A percentile compares a stretch with the other conserved stretches of the same genome.
These are phyloP conservation scores for Xerus rutilus DNA, from an alignment of 2,797 vertebrate species.

Conservation along the genomic window DNA sequence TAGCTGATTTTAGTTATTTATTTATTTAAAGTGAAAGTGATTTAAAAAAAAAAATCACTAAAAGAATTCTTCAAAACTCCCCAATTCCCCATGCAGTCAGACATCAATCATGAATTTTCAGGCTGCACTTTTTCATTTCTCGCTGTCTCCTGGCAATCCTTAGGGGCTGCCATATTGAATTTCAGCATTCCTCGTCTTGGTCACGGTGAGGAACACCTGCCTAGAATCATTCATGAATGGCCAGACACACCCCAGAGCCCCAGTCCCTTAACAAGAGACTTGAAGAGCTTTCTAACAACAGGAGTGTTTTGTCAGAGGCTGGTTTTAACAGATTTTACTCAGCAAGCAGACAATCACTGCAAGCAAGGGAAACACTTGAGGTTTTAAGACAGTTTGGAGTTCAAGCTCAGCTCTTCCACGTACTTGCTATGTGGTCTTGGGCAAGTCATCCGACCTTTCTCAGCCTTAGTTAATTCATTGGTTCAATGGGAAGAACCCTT, in stretches of 20 bases:
- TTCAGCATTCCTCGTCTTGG: not conserved
- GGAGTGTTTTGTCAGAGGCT: not conserved
- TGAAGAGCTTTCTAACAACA: not conserved
- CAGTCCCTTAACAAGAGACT: not conserved
- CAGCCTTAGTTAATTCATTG: not conserved
- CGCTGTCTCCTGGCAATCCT: not conserved
- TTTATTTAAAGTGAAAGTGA: conserved; percentile 25
- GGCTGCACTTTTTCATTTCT: not conserved
- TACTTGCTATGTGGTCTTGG: not conserved
- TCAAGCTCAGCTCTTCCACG: not conserved
- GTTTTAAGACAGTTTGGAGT: not conserved
- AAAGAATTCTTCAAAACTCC: conserved; percentile 54
- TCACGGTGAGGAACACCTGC: not conserved
- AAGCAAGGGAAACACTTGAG: not conserved
- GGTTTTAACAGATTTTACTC: not conserved
- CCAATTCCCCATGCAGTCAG: conserved; percentile 26
- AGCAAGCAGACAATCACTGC: not conserved
- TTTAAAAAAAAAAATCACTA: not conserved
- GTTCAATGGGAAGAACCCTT: not conserved
- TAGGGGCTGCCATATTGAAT: not conserved
- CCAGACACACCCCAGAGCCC: not conserved
- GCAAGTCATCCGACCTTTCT: not conserved
- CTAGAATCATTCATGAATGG: not conserved
- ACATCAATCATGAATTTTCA: conserved; percentile 65
- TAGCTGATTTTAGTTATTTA: not conserved